phyloP scores from a whole-genome alignment of 2,113 vertebrate genomes.

The Sciurus niger region DNA sequence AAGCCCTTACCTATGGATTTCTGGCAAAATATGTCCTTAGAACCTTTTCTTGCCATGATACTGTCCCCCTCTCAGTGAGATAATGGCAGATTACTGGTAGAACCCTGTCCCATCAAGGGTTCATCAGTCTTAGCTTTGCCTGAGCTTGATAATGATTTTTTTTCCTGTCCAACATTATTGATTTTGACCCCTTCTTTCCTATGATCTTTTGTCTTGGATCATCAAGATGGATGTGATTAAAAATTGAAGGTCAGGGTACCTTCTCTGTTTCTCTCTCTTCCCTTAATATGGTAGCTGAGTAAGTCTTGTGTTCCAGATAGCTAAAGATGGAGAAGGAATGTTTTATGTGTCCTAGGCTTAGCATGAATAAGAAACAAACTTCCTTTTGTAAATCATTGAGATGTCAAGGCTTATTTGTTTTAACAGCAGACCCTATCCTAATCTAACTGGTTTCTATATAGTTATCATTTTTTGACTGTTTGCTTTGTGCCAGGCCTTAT shows the following conservation, averaged over 20 bases:
- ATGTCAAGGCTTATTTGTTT: neutral
- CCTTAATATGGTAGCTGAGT: neutral
- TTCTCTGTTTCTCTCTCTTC: neutral
- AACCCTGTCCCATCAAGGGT: accelerated
- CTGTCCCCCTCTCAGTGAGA: neutral
- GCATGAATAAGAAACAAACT: neutral
- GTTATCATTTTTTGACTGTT: neutral
- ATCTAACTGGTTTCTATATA: neutral
- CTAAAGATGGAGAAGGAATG: neutral
- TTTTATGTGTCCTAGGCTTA: neutral
- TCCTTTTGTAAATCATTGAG: neutral
- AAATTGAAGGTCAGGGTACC: neutral
- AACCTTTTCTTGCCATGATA: neutral
- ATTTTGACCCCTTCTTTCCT: neutral
- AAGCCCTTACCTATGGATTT: neutral
- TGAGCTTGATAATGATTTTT: neutral
- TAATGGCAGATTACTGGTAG: neutral
- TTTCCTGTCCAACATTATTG: neutral
- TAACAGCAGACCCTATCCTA: neutral
- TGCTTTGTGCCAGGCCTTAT: neutral
- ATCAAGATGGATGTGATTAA: neutral
- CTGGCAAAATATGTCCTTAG: neutral
- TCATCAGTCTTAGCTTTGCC: neutral
- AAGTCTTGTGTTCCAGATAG: neutral
- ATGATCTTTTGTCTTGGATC: neutral